These are phyloP conservation scores for Zaprionus ghesquierei DNA, from an alignment of 1,140 invertebrate genomes.

Conservation along the genomic window DNA sequence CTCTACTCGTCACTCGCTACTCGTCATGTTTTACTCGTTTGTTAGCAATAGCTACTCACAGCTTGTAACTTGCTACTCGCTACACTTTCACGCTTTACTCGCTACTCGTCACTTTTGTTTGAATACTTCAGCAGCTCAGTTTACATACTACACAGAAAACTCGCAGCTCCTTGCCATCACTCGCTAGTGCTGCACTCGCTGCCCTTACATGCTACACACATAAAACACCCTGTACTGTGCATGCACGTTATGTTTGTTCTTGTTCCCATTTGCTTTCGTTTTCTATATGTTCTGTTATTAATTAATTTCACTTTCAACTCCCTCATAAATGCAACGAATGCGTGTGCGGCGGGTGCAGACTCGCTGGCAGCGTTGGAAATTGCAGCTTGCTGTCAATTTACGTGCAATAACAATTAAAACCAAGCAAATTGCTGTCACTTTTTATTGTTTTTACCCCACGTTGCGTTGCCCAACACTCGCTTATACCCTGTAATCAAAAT, in stretches of 20 bases:
- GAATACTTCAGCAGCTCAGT: too few species aligned
- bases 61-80: background rate
- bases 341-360: conserved; percentile 3
- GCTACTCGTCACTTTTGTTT: background rate
- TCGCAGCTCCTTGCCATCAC: background rate
- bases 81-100: background rate
- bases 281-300: conserved; percentile 3
- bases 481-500: background rate
- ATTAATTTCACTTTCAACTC: conserved; percentile 1
- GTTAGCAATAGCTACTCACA: background rate
- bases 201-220: background rate
- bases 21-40: background rate
- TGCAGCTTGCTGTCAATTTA: conserved; percentile 27
- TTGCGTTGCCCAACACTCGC: background rate
- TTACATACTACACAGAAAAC: too few species aligned
- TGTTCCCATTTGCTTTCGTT: background rate
- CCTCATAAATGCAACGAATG: background rate
- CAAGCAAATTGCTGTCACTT: conserved; percentile 62
- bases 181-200: background rate
- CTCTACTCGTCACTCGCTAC: background rate
- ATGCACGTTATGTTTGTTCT: background rate
- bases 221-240: too few species aligned
- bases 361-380: too few species aligned
- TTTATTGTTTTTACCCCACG: conserved; percentile 17
- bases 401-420: conserved; percentile 55